Evolutionary conservation across 2,797 vertebrate species (phyloP).

Genomic region (Catharus ustulatus): DNA sequence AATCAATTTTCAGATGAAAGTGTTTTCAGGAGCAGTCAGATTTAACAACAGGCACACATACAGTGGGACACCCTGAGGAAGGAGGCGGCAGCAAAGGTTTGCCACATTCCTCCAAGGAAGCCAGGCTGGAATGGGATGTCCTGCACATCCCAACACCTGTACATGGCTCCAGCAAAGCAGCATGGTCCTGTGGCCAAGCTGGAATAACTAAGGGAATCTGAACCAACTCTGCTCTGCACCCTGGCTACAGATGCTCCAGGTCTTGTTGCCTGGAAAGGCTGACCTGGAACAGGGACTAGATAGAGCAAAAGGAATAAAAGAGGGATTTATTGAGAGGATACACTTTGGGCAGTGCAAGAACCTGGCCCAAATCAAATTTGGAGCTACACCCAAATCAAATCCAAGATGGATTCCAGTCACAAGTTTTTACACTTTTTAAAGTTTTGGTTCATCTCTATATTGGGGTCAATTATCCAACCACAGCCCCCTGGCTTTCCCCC

Average conservation of each 20-base stretch:
- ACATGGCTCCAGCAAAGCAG: background rate
- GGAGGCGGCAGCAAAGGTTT: background rate
- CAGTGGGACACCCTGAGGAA: background rate
- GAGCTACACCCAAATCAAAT: too few species aligned
- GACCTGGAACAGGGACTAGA: too few species aligned
- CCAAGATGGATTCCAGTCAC: too few species aligned
- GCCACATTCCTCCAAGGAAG: accelerated
- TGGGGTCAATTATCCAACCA: too few species aligned
- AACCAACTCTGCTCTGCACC: background rate
- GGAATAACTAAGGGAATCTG: background rate
- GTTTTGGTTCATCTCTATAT: too few species aligned
- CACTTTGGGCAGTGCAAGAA: too few species aligned
- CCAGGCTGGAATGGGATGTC: background rate
- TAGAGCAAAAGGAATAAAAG: too few species aligned
- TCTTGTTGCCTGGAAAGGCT: too few species aligned
- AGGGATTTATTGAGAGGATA: too few species aligned
- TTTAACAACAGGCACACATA: background rate
- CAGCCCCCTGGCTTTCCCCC: too few species aligned
- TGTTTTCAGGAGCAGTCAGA: background rate
- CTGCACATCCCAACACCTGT: accelerated
- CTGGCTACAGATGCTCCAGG: accelerated
- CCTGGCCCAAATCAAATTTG: too few species aligned
- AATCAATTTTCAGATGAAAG: slow-evolving; percentile 22
- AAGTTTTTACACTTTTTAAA: too few species aligned
- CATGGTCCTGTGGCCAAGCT: accelerated